Base-by-base conservation (phyloP, 2,113 vertebrate genomes). In the Sminthopsis crassicaudata region DNA sequence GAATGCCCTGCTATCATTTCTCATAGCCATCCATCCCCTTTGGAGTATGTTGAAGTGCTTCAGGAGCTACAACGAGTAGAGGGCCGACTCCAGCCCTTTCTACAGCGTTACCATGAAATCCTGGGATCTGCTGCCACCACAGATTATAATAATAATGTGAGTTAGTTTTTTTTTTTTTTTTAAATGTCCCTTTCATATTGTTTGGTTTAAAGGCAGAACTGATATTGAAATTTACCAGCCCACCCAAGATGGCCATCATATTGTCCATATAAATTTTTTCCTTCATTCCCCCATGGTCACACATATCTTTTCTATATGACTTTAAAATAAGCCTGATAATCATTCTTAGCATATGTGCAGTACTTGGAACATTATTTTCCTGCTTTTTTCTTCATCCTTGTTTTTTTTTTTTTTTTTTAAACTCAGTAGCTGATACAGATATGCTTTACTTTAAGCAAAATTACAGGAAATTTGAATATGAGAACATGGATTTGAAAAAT, bases 81-180 rank as follows among this genome's bases (percentile, higher is more conserved):
- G 96, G 98, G 99, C 96, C 97, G 99, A 76, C 99, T 99, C 51
- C 99, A 99, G 96, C 99, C 99, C 10, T 99, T 99, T 96, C 98
- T 99, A 94, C 99, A 99, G 97, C 99, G 99, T 93, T 99, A 99
- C 94, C 99, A 99, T 53, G 98, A 99, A 93, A 99, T 99, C 95
- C 98, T 99, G 95, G 99, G 99, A 46, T 98, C 98, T 0, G 99
- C 99, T 14, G 98, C 99, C 93, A 98, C 98, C 0, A 98, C 99
- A 0, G 99, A 99, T 97, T 99, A 99, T 98, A 99, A 99, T 97
- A 99, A 99, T 95, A 98, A 99, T 0, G 99, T 99, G 98, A 96
- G 99, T 23, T 51, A 10, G 11, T 46, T n/a, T 11, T 24, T 54
- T 14, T 16, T 48, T 48, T 24, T 54, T 14, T 27, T n/a, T n/a